Evolutionary conservation across 2,888 invertebrate genomes (phyloP), one percentile per base, ranked within the genome.

Genomic region (Bugulina stolonifera): DNA sequence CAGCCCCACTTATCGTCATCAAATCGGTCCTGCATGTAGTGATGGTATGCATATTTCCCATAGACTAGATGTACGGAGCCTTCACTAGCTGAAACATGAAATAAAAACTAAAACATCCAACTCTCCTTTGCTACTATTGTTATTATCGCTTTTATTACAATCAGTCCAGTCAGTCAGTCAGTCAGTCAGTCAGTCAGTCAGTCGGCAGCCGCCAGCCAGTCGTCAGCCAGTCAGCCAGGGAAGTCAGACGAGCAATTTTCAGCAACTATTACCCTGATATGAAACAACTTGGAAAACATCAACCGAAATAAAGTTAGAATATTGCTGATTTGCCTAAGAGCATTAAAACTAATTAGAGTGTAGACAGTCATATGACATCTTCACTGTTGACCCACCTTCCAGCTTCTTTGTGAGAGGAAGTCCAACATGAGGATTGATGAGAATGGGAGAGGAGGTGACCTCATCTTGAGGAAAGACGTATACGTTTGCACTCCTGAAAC

Each of bases 1-100:
- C 99, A 99, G 1, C 99, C 99, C 99, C 99, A 99, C n/a, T 95
- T 95, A 83, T 92, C 91, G 80, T 99, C 99, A 84, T 97, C 91
- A 82, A 94, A 90, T 77, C 89, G 88, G 80, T 97, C 92, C 77
- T 85, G 84, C 90, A 94, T 91, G 84, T 99, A 99, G 84, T 99
- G 99, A 82, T 94, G 91, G 85, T 99, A 99, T 25, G 90, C 87
- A 82, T 99, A 99, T 75, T 89, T 88, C 0, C 99, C 99, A 64
- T 64, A 64, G 34, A 64, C 64, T 64, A 27, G 22, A 64, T 32
- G 32, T 32, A 64, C 64, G 14, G 27, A 14, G 27, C 64, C 64
- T 64, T 22, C 27, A 64, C 25, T 10, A 32, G 29, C 64, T 64
- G n/a, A 22, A 64, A 64, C 22, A 55, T 23, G n/a, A 23, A 10